These are phyloP conservation scores for Steatornis caripensis DNA, from an alignment of 2,113 vertebrate species.

Conservation along the genomic window DNA sequence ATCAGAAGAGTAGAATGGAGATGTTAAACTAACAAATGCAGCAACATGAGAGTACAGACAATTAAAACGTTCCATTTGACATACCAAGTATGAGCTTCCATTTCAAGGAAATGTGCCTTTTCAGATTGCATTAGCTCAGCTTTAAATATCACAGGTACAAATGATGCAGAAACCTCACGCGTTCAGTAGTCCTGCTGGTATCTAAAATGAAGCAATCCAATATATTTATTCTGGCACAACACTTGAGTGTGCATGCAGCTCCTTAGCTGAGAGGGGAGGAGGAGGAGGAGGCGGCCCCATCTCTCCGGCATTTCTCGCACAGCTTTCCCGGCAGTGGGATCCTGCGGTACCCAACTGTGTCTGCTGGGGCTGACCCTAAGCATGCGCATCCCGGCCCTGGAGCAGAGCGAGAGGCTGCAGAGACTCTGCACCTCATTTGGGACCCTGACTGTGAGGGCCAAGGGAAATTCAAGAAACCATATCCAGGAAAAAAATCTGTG, in stretches of 20 bases:
- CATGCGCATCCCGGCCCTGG: too few relatives aligned
- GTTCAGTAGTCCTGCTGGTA: neutral
- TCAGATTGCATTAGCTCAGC: neutral
- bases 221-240: neutral
- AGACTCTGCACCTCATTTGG: neutral
- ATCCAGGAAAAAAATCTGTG: fast-evolving
- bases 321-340: neutral
- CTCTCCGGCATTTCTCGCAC: neutral
- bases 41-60: neutral
- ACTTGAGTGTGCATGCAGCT: neutral
- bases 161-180: neutral
- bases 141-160: neutral
- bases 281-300: fast-evolving
- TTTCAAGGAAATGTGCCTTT: neutral
- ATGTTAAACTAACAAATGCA: neutral
- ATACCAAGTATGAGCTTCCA: neutral
- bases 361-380: neutral
- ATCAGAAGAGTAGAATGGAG: neutral
- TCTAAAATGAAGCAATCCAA: neutral
- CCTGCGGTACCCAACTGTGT: neutral
- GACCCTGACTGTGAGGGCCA: neutral
- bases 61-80: neutral
- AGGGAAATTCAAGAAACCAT: neutral
- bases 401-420: neutral
- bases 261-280: neutral